A percentile compares a stretch with the other conserved stretches of the same genome.
These are phyloP conservation scores for Charaxes varanes DNA, from an alignment of 1,140 invertebrate genomes.

Conservation along the genomic window DNA sequence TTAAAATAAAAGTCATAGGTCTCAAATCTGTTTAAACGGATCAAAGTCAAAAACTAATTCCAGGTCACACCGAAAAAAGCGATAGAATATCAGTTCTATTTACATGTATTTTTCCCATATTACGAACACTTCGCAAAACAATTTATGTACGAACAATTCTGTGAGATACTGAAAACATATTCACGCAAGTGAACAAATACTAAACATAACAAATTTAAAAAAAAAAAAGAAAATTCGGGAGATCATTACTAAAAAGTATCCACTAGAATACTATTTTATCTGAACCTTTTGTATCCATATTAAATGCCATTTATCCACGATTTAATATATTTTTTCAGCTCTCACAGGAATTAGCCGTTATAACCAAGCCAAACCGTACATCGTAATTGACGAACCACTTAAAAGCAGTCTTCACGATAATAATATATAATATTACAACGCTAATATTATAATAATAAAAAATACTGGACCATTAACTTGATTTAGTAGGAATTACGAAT, in stretches of 20 bases:
- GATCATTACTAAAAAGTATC: too few relatives aligned
- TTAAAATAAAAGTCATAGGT: too few relatives aligned
- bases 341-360: conserved; percentile 21
- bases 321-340: too few relatives aligned
- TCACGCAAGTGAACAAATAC: too few relatives aligned
- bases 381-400: conserved; percentile 64
- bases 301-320: too few relatives aligned
- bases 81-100: conserved; percentile 5
- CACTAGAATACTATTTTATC: too few relatives aligned
- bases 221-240: background rate
- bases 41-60: conserved; percentile 1
- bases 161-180: too few relatives aligned
- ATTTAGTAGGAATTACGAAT: conserved; percentile 60
- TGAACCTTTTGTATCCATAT: too few relatives aligned
- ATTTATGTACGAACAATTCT: conserved; percentile 13
- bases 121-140: conserved; percentile 24
- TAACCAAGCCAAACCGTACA: conserved; percentile 23
- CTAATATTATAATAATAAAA: conserved; percentile 53
- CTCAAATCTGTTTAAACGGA: background rate
- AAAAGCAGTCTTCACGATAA: conserved; percentile 58
- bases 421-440: conserved; percentile 26
- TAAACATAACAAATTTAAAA: too few relatives aligned
- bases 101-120: conserved; percentile 19
- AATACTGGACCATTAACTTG: conserved; percentile 67
- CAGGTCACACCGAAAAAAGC: background rate